These are phyloP conservation scores for Serripes groenlandicus DNA, from an alignment of 2,888 invertebrate species.

Conservation along the genomic window DNA sequence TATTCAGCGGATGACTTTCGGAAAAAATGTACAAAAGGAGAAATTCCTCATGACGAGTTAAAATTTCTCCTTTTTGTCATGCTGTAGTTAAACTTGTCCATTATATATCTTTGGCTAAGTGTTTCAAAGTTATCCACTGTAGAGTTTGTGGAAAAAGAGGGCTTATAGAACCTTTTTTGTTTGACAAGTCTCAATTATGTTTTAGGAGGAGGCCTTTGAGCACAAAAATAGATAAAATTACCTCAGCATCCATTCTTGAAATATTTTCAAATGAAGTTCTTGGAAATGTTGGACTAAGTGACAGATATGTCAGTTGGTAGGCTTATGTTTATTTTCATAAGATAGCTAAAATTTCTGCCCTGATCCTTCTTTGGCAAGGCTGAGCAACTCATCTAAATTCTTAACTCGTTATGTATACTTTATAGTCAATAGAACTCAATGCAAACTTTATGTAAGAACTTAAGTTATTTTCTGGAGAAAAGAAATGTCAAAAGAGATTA, in stretches of 20 bases:
- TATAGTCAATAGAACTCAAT: too few relatives aligned
- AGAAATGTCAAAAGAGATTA: neutral
- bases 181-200: neutral
- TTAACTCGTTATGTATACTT: too few relatives aligned
- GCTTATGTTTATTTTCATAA: constrained; percentile 5
- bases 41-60: too few relatives aligned
- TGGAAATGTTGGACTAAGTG: constrained; percentile 1
- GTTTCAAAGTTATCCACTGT: too few relatives aligned
- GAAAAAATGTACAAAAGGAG: too few relatives aligned
- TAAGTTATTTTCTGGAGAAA: neutral
- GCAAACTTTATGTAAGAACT: too few relatives aligned
- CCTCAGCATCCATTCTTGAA: neutral
- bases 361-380: too few relatives aligned
- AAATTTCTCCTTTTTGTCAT: too few relatives aligned
- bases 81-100: too few relatives aligned
- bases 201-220: neutral
- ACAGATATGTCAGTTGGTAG: neutral
- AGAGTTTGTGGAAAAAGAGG: neutral
- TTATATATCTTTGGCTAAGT: too few relatives aligned
- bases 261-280: neutral
- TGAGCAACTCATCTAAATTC: too few relatives aligned
- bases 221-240: constrained; percentile 24
- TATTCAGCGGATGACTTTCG: too few relatives aligned
- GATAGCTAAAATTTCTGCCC: constrained; percentile 2
- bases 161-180: neutral